Base-by-base conservation (phyloP, 2,888 invertebrate genomes). In the Cantharis rufa region DNA sequence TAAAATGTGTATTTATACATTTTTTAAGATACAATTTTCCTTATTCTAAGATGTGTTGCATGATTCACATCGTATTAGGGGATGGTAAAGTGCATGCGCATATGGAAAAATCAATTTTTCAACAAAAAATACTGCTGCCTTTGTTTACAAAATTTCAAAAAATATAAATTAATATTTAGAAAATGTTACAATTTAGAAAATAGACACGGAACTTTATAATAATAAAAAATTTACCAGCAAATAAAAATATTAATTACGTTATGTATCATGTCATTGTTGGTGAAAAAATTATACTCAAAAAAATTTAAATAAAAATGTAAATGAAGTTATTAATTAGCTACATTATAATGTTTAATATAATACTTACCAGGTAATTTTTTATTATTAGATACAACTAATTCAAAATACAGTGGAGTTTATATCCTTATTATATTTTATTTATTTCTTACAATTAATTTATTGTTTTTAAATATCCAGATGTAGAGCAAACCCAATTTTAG, bases 11-110 rank as follows among this genome's bases (percentile, higher is more conserved):
- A 16, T 21, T 16, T 16, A 64, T 2, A 48, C n/a, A 48, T n/a
- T 1, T 3, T 48, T n/a, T n/a, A 48, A 48, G 48, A 48, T 48
- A 48, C 13, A n/a, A n/a, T 61, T n/a, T 71, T 48, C 32, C 18
- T 70, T 16, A 28, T 28, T 18, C 15, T 28, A 28, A 28, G 27
- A 32, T 15, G 32, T 13, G 11, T 2, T 15, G 27, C 64, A 27
- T 74, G 77, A 77, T 10, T 75, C 78, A 72, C 72, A n/a, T n/a
- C n/a, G 48, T 48, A 48, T 69, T 70, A 62, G 18, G 13, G 48
- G 64, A 66, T 75, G 75, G 78, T 68, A 62, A 62, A 69, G 21
- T 78, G 62, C 78, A 78, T 78, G 78, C 78, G 78, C 78, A 78
- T 13, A 63, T 68, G n/a, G 18, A 15, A 63, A 18, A 73, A 78